Evolutionary conservation across 2,888 invertebrate genomes (phyloP).

Genomic region (Barypeithes pellucidus): DNA sequence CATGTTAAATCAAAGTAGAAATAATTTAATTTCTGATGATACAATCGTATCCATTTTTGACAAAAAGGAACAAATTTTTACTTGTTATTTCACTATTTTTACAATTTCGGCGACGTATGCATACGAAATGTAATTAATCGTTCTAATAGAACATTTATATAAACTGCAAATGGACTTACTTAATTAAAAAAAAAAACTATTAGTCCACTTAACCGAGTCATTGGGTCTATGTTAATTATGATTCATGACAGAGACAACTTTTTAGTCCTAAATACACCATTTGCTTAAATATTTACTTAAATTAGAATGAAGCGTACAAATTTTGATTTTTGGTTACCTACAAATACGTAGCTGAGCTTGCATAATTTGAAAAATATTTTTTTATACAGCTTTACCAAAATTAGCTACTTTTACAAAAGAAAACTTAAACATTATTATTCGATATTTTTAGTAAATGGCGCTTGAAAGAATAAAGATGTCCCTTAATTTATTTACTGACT

Average conservation of each 20-base stretch:
- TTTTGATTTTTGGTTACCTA: slow-evolving; percentile 35
- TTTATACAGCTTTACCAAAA: slow-evolving; percentile 13
- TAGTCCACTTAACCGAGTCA: slow-evolving; percentile 5
- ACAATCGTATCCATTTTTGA: too few relatives aligned
- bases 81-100: too few relatives aligned
- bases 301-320: slow-evolving; percentile 36
- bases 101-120: too few relatives aligned
- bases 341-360: slow-evolving; percentile 24
- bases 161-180: background rate
- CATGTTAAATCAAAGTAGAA: too few relatives aligned
- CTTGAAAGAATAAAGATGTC: slow-evolving; percentile 38
- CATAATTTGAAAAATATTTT: slow-evolving; percentile 4
- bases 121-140: too few relatives aligned
- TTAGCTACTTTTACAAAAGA: slow-evolving; percentile 8
- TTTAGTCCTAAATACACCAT: slow-evolving; percentile 31
- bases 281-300: slow-evolving; percentile 27
- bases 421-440: slow-evolving; percentile 3
- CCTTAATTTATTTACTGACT: slow-evolving; percentile 62
- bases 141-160: too few relatives aligned
- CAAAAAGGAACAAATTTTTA: too few relatives aligned
- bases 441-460: slow-evolving; percentile 21
- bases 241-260: slow-evolving; percentile 25
- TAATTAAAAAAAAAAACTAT: slow-evolving; percentile 16
- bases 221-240: slow-evolving; percentile 7
- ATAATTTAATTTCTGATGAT: too few relatives aligned